Evolutionary conservation across 2,113 vertebrate species (phyloP).

Genomic region (Misgurnus mizolepis): DNA sequence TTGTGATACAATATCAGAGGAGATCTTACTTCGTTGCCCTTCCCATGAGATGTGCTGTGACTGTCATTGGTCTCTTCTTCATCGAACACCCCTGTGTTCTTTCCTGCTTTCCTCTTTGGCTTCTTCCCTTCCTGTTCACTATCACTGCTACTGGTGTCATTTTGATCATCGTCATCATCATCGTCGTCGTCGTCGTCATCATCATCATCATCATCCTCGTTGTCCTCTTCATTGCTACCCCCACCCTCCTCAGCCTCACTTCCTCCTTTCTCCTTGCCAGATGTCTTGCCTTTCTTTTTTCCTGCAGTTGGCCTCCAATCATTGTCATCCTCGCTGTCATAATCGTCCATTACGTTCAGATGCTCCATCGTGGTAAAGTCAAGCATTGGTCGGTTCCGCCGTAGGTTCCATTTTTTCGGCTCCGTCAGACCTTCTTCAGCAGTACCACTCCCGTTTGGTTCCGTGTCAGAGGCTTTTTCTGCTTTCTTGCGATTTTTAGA

Average conservation of each 20-base stretch:
- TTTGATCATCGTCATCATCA: slow-evolving; percentile 76
- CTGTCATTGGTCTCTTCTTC: slow-evolving; percentile 98
- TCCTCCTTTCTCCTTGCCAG: slow-evolving; percentile 78
- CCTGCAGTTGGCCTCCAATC: slow-evolving; percentile 91
- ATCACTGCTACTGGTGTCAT: slow-evolving; percentile 76
- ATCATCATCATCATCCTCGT: slow-evolving; percentile 75
- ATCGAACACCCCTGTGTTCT: slow-evolving; percentile 85
- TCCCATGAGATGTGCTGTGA: slow-evolving; percentile 93
- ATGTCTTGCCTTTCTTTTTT: slow-evolving; percentile 83
- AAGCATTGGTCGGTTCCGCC: slow-evolving; percentile 89
- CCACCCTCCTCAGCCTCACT: slow-evolving; percentile 82
- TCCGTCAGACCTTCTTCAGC: slow-evolving; percentile 82
- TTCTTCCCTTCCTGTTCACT: slow-evolving; percentile 85
- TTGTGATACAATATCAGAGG: background rate
- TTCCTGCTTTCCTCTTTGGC: slow-evolving; percentile 80
- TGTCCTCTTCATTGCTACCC: slow-evolving; percentile 73
- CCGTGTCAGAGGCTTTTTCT: slow-evolving; percentile 76
- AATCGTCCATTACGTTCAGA: slow-evolving; percentile 97
- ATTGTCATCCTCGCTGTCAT: slow-evolving; percentile 97
- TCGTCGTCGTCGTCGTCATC: slow-evolving; percentile 83
- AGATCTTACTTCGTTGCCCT: slow-evolving; percentile 92
- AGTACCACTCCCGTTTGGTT: slow-evolving; percentile 56
- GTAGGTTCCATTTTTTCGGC: slow-evolving; percentile 98
- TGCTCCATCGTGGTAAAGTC: slow-evolving; percentile 98
- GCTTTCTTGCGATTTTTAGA: slow-evolving; percentile 68